Percentiles rank a stretch among this genome's conserved stretches.
Conservation (phyloP, 2,797 vertebrate species). For the Anas flavirostris region DNA sequence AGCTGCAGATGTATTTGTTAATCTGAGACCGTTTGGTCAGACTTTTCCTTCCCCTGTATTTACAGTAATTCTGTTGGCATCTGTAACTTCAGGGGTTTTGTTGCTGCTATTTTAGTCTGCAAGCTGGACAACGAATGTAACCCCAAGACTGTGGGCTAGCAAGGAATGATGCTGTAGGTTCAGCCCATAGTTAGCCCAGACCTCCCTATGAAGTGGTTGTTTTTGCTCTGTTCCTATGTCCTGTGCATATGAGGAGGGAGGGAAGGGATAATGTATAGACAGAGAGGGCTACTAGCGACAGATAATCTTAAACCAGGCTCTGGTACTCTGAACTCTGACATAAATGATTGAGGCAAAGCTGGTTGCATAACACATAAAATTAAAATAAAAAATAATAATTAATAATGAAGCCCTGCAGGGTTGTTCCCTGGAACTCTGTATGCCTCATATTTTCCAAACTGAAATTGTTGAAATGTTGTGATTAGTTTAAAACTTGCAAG, state of each 20-base stretch:
- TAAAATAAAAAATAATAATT: neutral
- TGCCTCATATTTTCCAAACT: constrained; percentile 48
- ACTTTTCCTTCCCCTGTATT: constrained; percentile 41
- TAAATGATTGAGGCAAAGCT: neutral
- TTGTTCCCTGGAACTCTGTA: neutral
- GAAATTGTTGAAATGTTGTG: constrained; percentile 8
- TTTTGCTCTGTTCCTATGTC: neutral
- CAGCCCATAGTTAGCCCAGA: neutral
- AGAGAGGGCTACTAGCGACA: neutral
- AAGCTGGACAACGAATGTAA: neutral
- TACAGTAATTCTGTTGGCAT: constrained; percentile 33
- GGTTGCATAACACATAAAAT: neutral
- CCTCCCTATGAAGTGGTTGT: neutral
- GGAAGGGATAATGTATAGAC: neutral
- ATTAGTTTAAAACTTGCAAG: constrained; percentile 19
- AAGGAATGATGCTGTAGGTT: neutral
- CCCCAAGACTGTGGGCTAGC: neutral
- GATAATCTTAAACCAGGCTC: neutral
- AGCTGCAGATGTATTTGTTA: constrained; percentile 43
- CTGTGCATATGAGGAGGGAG: accelerated
- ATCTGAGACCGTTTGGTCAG: constrained; percentile 18
- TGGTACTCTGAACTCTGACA: neutral
- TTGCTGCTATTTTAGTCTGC: neutral
- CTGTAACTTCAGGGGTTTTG: constrained; percentile 25
- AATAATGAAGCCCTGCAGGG: neutral